These are phyloP conservation scores for Euphydryas editha DNA, from an alignment of 2,888 invertebrate species.

Conservation along the genomic window DNA sequence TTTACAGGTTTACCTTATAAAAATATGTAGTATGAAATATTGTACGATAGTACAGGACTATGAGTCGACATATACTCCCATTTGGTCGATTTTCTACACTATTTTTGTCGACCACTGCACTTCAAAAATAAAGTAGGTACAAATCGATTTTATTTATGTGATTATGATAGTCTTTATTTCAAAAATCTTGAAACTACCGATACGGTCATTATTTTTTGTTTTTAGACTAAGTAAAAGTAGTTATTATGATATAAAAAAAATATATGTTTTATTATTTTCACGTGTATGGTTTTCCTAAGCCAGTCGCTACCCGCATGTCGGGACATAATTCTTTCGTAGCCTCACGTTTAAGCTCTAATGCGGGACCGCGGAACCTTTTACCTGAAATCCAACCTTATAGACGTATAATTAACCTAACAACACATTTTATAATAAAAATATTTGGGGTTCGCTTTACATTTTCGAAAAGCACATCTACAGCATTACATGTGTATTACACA, in stretches of 20 bases:
- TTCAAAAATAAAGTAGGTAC: not conserved
- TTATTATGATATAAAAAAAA: not conserved
- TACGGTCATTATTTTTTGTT: no score
- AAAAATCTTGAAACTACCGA: no score
- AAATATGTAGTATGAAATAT: no score
- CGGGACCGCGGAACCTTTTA: constrained; percentile 25
- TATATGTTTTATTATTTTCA: not conserved
- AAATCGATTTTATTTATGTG: not conserved
- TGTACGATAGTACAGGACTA: no score
- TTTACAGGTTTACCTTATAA: no score
- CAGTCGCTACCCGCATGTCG: constrained; percentile 4
- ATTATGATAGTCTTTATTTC: no score
- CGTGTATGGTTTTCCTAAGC: constrained; percentile 5
- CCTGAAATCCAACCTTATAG: constrained; percentile 27
- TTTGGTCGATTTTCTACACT: not conserved
- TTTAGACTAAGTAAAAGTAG: no score
- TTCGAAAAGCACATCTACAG: not conserved
- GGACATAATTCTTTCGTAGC: constrained; percentile 29
- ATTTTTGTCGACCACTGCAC: constrained; percentile 1
- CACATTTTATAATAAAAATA: constrained; percentile 28
- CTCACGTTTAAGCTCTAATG: constrained; percentile 29
- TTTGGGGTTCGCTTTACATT: constrained; percentile 17
- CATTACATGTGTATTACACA: not conserved
- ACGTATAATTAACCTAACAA: constrained; percentile 16
- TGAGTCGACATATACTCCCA: no score